Base-by-base conservation (phyloP, 2,888 invertebrate genomes). In the Nasonia oneida region DNA sequence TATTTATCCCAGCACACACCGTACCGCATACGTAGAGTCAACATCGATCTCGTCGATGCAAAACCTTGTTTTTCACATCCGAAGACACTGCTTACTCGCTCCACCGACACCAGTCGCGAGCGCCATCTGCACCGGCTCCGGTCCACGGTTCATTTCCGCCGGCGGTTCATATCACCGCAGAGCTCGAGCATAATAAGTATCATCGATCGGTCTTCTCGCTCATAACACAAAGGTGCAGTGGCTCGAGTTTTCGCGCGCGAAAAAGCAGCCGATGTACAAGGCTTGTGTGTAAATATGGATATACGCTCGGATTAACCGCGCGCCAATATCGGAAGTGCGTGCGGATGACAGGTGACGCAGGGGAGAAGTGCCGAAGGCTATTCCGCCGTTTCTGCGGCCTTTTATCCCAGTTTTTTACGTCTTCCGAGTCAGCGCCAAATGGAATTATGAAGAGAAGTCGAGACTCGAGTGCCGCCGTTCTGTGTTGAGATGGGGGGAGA, bases 111-210 rank as follows among this genome's bases (percentile, higher is more conserved):
- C n/a, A 61, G 23, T 61, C 61, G 61, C 61, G 61, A 61, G 61
- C n/a, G n/a, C 61, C 15, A n/a, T 29, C 6, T 53, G 53, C 18
- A 5, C 61, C 12, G 33, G 37, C 47, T 6, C 37, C 37, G 53
- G 57, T 74, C 74, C n/a, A 64, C 33, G 61, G 37, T 47, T 64
- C 77, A 74, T 79, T 79, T 79, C 57, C 47, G 12, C 39, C 77
- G 42, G 23, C 47, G 39, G 18, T 29, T 64, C 53, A 74, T 29
- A 42, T 47, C 39, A 53, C 42, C 47, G 12, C 50, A 77, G 53
- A 14, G 47, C 67, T 4, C 53, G 8, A 18, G 64, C 50, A 67
- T 79, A 79, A 79, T 84, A 79, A 84, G 61, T 73, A 47, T 67
- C 14, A 84, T 84, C 84, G 79, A 79, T 74, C 79, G 74, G 33